phyloP scores from a whole-genome alignment of 2,113 vertebrate species.

The Rhineura floridana region DNA sequence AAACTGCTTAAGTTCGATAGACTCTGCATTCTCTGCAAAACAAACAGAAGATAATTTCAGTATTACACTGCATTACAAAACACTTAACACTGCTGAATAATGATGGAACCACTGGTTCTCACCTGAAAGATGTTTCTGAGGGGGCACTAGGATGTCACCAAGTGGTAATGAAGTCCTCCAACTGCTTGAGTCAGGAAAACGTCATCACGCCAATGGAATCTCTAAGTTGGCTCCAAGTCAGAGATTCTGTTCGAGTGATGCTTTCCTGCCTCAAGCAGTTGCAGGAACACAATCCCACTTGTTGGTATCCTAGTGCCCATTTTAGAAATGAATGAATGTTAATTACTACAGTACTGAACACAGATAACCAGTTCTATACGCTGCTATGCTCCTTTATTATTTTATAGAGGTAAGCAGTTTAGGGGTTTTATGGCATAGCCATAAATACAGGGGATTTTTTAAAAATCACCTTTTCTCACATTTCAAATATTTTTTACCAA shows the following conservation, averaged over 20 bases:
- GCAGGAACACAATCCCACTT: no score
- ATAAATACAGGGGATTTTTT: no score
- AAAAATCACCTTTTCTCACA: not conserved
- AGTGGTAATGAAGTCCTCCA: no score
- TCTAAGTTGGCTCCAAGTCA: no score
- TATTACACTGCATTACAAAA: not conserved
- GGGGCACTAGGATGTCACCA: no score
- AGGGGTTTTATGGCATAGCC: not conserved
- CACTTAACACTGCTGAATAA: not conserved
- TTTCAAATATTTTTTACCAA: not conserved
- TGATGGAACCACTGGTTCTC: no score
- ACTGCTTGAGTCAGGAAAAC: no score
- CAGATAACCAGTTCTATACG: not conserved
- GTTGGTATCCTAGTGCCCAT: no score
- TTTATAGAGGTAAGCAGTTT: not conserved
- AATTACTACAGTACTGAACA: not conserved
- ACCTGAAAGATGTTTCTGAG: no score
- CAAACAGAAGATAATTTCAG: conserved; percentile 51
- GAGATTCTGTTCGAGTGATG: no score
- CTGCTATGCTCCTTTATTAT: not conserved
- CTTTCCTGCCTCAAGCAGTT: no score
- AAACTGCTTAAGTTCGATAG: conserved; percentile 94
- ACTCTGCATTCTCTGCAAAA: conserved; percentile 93
- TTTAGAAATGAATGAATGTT: not conserved
- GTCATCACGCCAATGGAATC: no score